Evolutionary conservation across 23 tunicate species (phyloP).

Genomic region (Ciona savignyi): DNA sequence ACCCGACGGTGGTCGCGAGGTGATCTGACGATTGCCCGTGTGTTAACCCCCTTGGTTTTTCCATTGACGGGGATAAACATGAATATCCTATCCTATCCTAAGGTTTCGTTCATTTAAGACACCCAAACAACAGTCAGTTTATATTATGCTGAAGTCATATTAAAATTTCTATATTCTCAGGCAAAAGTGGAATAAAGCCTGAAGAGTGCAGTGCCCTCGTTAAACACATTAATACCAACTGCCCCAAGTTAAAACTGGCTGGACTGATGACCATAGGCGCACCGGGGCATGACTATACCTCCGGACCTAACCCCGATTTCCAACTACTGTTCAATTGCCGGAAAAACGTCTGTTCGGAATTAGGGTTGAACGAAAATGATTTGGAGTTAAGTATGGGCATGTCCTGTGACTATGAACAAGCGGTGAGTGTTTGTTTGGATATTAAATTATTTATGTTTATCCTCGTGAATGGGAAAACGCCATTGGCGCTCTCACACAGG

Average conservation of each 20-base stretch:
- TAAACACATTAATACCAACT: slow-evolving; percentile 40
- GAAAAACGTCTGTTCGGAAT: slow-evolving; percentile 20
- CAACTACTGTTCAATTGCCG: slow-evolving; percentile 37
- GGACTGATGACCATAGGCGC: slow-evolving; percentile 97
- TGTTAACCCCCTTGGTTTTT: too few relatives aligned
- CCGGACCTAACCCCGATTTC: slow-evolving; percentile 86
- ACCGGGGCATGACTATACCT: slow-evolving; percentile 59
- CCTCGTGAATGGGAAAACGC: too few relatives aligned
- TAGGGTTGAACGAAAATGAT: slow-evolving; percentile 26
- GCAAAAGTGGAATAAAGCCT: slow-evolving; percentile 60
- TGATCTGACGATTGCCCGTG: too few relatives aligned
- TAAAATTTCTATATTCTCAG: too few relatives aligned
- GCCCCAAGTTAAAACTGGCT: slow-evolving; percentile 46
- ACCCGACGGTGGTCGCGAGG: too few relatives aligned
- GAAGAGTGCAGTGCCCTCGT: slow-evolving; percentile 43
- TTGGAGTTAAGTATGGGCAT: slow-evolving; percentile 95
- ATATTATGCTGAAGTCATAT: background rate
- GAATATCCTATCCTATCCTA: too few relatives aligned
- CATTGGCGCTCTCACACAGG: too few relatives aligned
- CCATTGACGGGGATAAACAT: too few relatives aligned
- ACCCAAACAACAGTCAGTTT: background rate
- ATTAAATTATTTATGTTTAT: too few relatives aligned
- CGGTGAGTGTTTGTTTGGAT: slow-evolving; percentile 24
- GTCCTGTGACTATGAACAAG: slow-evolving; percentile 80
- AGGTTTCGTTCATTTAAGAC: background rate